Base-by-base conservation (phyloP, 2,113 vertebrate genomes). In the Hystrix cristata region DNA sequence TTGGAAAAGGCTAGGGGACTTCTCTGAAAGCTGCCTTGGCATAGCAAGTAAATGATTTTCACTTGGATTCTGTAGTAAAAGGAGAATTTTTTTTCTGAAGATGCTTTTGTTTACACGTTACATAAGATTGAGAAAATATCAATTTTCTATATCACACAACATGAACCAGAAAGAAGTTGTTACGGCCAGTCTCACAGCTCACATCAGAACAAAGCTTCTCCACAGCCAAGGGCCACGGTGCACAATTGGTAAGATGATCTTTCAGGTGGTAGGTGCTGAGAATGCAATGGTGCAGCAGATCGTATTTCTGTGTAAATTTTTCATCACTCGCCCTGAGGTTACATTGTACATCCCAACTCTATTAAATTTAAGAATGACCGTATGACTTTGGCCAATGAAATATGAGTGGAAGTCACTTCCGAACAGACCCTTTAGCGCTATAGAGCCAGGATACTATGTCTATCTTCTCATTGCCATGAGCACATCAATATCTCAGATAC, bases 61-160 rank as follows among this genome's bases (percentile, higher is more conserved):
- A 76, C n/a, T 90, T 96, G 90, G 5, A 76, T 94, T 60, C 46
- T 76, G 34, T 87, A 80, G 76, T 72, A 59, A 95, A 97, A 97
- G 87, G 60, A 95, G 13, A 43, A 65, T 5, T 59, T 88, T 90
- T 90, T 84, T 79, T 51, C 65, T 79, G 74, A 87, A 83, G 64
- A 46, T 84, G 53, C 1, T 84, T 79, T 92, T 91, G 48, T 80
- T 97, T 87, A 21, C 21, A 87, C 18, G 48, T 69, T 93, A 92
- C 12, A 43, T 90, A 84, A 79, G 23, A 90, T n/a, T 59, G 53
- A 89, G 21, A 84, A 96, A 91, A 95, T 80, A 67, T 34, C 69
- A 76, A 60, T 69, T 95, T 94, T 95, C 31, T 92, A 1, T 74
- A 64, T 55, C 11, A 48, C 4, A 64, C 67, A 94, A 65, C 59